These are phyloP conservation scores for Mohoua ochrocephala DNA, from an alignment of 2,113 vertebrate genomes.

Conservation along the genomic window DNA sequence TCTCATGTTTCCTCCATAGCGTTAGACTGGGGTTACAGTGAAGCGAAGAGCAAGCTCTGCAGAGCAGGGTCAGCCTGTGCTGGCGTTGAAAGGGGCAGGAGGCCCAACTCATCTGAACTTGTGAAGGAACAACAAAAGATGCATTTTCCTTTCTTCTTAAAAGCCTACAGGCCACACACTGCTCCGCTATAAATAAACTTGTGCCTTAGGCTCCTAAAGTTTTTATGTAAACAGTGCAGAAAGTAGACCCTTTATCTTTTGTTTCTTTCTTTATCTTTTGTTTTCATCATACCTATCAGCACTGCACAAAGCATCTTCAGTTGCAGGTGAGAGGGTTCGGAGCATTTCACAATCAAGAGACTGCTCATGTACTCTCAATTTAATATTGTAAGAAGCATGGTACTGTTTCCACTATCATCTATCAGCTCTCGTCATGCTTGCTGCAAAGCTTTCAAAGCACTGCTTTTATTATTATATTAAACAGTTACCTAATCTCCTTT, in stretches of 20 bases:
- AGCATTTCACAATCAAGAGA: neutral
- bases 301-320: neutral
- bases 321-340: neutral
- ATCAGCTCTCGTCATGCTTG: neutral
- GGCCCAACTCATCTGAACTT: neutral
- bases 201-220: neutral
- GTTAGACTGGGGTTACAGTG: neutral
- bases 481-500: neutral
- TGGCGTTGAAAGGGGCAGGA: neutral
- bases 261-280: neutral
- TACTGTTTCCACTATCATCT: neutral
- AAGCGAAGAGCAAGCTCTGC: neutral
- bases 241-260: neutral
- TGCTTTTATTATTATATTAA: neutral
- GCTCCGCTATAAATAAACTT: neutral
- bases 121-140: neutral
- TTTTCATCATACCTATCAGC: neutral
- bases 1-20: fast-evolving
- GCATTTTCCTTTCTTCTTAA: neutral
- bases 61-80: neutral
- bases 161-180: neutral
- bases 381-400: neutral
- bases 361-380: neutral
- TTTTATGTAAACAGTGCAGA: neutral
- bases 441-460: neutral